phyloP scores from a whole-genome alignment of 2,113 vertebrate genomes.

The Trichomycterus rosablanca region DNA sequence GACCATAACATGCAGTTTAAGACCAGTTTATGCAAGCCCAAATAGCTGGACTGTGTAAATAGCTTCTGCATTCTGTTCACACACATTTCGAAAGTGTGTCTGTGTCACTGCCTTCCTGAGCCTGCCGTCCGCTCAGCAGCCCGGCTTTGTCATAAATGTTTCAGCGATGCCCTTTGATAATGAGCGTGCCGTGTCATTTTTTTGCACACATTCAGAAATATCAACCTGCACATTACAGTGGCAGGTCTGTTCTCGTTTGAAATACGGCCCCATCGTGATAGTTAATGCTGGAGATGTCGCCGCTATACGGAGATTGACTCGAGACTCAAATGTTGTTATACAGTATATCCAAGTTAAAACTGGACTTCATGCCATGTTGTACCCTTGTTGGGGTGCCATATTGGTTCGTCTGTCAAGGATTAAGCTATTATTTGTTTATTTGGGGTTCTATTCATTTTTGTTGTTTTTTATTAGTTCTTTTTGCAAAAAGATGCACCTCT shows the following conservation, averaged over 20 bases:
- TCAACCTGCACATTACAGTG: slow-evolving; percentile 47
- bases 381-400: too few species aligned
- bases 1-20: too few species aligned
- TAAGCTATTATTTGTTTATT: too few species aligned
- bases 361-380: too few species aligned
- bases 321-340: slow-evolving; percentile 4
- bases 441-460: too few species aligned
- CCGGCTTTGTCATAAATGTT: slow-evolving; percentile 50
- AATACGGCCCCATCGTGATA: slow-evolving; percentile 42
- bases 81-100: slow-evolving; percentile 28
- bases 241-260: slow-evolving; percentile 36
- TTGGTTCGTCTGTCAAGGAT: too few species aligned
- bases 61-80: too few species aligned
- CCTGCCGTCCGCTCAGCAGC: slow-evolving; percentile 36
- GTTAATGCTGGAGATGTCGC: slow-evolving; percentile 46
- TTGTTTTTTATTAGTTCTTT: too few species aligned
- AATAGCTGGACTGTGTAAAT: background rate
- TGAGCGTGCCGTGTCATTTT: slow-evolving; percentile 35
- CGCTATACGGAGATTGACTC: slow-evolving; percentile 21
- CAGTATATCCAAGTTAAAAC: too few species aligned
- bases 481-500: too few species aligned
- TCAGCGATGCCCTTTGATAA: slow-evolving; percentile 53
- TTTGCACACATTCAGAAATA: slow-evolving; percentile 44
- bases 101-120: slow-evolving; percentile 30
- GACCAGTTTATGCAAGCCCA: too few species aligned